Conservation (phyloP, 2,888 invertebrate genomes). For the Belgica antarctica region DNA sequence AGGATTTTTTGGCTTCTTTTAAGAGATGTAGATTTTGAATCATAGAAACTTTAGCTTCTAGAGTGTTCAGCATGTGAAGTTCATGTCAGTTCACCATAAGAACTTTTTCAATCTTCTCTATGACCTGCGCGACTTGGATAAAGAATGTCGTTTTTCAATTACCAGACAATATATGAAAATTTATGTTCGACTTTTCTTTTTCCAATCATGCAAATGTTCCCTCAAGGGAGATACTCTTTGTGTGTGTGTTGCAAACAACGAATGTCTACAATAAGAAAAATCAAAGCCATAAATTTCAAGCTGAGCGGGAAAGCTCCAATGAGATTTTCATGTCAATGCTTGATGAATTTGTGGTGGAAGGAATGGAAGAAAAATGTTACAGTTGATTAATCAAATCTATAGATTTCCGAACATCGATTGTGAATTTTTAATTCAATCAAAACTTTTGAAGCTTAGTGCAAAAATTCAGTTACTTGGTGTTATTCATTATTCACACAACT, state of each 20-base stretch:
- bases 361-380: background rate
- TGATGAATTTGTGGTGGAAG: slow-evolving; percentile 13
- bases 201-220: slow-evolving; percentile 25
- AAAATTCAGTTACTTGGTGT: no score
- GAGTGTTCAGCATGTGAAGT: background rate
- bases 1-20: background rate
- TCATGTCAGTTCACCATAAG: no score
- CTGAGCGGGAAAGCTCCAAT: background rate
- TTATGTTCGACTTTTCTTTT: slow-evolving; percentile 24
- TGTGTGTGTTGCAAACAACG: background rate
- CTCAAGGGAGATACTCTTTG: background rate
- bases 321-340: slow-evolving; percentile 26
- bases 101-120: background rate
- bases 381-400: background rate
- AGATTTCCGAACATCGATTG: no score
- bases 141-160: slow-evolving; percentile 33
- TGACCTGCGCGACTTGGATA: slow-evolving; percentile 18
- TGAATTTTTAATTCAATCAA: no score
- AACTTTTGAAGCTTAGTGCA: no score
- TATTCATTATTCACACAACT: no score
- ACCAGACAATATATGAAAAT: slow-evolving; percentile 20
- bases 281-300: slow-evolving; percentile 29
- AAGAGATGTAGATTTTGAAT: background rate
- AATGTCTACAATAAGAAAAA: slow-evolving; percentile 19
- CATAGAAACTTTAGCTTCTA: background rate